Percentiles rank a stretch among this genome's conserved stretches.
Conservation (phyloP, 2,888 invertebrate genomes). For the Parnassius smintheus region DNA sequence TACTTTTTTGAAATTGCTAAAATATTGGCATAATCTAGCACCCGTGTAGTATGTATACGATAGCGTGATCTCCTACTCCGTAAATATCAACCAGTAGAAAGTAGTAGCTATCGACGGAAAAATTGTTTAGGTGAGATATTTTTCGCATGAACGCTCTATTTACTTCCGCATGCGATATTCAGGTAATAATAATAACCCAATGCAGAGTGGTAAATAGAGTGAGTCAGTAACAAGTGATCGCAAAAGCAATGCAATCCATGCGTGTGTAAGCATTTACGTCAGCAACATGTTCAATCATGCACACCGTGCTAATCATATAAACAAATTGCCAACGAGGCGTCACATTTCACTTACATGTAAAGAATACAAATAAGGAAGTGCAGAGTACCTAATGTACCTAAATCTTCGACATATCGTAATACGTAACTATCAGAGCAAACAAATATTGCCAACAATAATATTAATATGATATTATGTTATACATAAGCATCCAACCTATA, state of each 20-base stretch:
- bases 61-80: no score
- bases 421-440: no score
- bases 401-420: no score
- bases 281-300: constrained; percentile 61
- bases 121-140: neutral
- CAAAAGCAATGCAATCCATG: constrained; percentile 70
- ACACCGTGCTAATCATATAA: constrained; percentile 24
- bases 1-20: no score
- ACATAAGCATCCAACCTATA: no score
- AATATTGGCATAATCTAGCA: no score
- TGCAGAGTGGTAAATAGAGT: constrained; percentile 22
- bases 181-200: constrained; percentile 21
- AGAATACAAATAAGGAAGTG: constrained; percentile 35
- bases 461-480: no score
- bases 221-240: constrained; percentile 25
- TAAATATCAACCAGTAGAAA: neutral
- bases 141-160: constrained; percentile 16
- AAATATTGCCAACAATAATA: no score
- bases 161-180: constrained; percentile 17
- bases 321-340: constrained; percentile 22
- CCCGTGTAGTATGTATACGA: no score
- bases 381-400: no score
- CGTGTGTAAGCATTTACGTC: constrained; percentile 58
- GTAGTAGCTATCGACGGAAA: neutral
- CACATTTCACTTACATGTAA: constrained; percentile 38